Percentiles rank a stretch among this genome's conserved stretches.
Conservation (phyloP, 2,888 invertebrate species). For the Baronia brevicornis region DNA sequence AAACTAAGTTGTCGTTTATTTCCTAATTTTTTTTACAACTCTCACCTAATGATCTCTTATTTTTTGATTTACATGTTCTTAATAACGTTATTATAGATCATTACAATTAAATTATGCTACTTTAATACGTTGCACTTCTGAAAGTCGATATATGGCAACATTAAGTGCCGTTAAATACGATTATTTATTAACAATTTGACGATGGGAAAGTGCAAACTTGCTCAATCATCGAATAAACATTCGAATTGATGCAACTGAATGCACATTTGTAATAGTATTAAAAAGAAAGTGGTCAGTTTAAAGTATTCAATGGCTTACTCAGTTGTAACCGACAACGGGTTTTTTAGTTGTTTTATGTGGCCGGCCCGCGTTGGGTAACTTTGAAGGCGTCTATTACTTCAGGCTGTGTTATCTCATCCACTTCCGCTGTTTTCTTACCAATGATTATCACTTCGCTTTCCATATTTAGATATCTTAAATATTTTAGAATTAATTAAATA, state of each 20-base stretch:
- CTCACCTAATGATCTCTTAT: no score
- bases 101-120: no score
- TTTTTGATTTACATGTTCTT: no score
- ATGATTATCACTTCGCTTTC: conserved; percentile 24
- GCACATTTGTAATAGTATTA: conserved; percentile 13
- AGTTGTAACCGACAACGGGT: conserved; percentile 30
- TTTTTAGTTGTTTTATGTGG: conserved; percentile 33
- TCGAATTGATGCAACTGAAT: conserved; percentile 6
- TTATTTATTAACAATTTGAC: conserved; percentile 7
- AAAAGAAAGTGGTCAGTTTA: conserved; percentile 25
- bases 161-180: no score
- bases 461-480: conserved; percentile 4
- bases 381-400: conserved; percentile 33
- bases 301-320: conserved; percentile 15
- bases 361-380: conserved; percentile 35
- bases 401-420: conserved; percentile 40
- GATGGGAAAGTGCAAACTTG: conserved; percentile 15
- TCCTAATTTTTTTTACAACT: no score
- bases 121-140: no score
- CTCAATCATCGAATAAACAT: conserved; percentile 13
- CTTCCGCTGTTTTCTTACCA: conserved; percentile 46
- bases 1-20: no score
- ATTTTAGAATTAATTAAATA: conserved; percentile 14
- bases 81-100: no score
- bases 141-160: no score